Conservation (phyloP, 92 coral and sea anemone species). For the Nematostella vectensis region DNA sequence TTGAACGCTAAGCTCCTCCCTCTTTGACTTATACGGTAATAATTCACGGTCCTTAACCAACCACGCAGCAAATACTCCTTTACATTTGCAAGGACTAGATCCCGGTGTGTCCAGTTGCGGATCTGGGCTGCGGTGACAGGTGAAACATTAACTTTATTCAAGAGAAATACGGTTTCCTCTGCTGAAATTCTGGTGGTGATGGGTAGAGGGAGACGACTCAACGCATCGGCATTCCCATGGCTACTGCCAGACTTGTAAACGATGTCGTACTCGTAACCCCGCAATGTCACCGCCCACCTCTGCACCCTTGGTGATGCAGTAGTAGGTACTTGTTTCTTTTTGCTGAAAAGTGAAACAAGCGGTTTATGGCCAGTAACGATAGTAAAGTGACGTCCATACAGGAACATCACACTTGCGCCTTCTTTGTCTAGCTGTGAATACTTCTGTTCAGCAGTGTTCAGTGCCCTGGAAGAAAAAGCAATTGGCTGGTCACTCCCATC, state of each 20-base stretch:
- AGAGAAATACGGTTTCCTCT: slow-evolving; percentile 24
- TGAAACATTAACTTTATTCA: slow-evolving; percentile 6
- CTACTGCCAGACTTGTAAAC: slow-evolving; percentile 39
- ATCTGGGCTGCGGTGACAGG: slow-evolving; percentile 31
- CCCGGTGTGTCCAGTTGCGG: slow-evolving; percentile 18
- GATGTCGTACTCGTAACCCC: slow-evolving; percentile 23
- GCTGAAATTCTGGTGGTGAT: slow-evolving; percentile 13
- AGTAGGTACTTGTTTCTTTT: slow-evolving; percentile 35
- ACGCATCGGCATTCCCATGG: slow-evolving; percentile 31
- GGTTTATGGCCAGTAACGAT: slow-evolving; percentile 50
- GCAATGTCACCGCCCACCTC: slow-evolving; percentile 38
- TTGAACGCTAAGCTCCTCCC: slow-evolving; percentile 2
- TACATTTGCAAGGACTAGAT: slow-evolving; percentile 26
- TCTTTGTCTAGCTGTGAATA: slow-evolving; percentile 4
- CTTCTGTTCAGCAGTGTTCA: not conserved
- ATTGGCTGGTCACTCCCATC: slow-evolving; percentile 2
- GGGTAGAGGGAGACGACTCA: slow-evolving; percentile 28
- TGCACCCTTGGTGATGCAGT: slow-evolving; percentile 41
- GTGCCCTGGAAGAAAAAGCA: slow-evolving; percentile 2
- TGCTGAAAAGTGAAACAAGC: slow-evolving; percentile 22
- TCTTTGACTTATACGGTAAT: not conserved
- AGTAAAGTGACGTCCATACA: slow-evolving; percentile 42
- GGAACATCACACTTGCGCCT: not conserved
- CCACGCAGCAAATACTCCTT: slow-evolving; percentile 16
- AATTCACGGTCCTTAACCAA: slow-evolving; percentile 7